Conservation (phyloP, 2,888 invertebrate genomes). For the Podabrus alpinus region DNA sequence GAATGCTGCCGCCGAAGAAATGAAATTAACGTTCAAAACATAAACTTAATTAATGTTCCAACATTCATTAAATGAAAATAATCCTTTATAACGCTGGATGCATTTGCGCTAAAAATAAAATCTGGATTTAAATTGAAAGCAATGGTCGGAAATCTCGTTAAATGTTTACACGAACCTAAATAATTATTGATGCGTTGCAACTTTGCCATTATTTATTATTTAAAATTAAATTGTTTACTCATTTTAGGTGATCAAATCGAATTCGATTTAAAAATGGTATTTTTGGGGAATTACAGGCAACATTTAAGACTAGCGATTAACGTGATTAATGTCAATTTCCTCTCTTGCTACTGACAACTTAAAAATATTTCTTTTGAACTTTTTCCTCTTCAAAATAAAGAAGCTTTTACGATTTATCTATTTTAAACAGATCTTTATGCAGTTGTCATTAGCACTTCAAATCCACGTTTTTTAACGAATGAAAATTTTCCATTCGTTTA, state of each 20-base stretch:
- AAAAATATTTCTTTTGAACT: background rate
- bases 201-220: background rate
- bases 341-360: background rate
- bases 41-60: slow-evolving; percentile 4
- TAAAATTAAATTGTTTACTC: background rate
- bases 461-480: background rate
- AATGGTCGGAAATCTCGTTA: background rate
- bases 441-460: background rate
- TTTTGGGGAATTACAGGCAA: background rate
- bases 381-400: background rate
- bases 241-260: background rate
- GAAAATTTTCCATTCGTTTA: no score
- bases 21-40: slow-evolving; percentile 2
- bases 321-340: background rate
- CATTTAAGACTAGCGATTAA: background rate
- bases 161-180: background rate
- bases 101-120: background rate
- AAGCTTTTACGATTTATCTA: background rate
- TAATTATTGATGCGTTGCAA: slow-evolving; percentile 2
- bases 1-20: background rate
- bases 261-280: background rate
- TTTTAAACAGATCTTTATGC: background rate
- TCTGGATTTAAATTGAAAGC: slow-evolving; percentile 1
- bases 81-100: background rate
- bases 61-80: slow-evolving; percentile 6